Evolutionary conservation across 2,888 invertebrate species (phyloP).

Genomic region (Phrixothrix hirtus): DNA sequence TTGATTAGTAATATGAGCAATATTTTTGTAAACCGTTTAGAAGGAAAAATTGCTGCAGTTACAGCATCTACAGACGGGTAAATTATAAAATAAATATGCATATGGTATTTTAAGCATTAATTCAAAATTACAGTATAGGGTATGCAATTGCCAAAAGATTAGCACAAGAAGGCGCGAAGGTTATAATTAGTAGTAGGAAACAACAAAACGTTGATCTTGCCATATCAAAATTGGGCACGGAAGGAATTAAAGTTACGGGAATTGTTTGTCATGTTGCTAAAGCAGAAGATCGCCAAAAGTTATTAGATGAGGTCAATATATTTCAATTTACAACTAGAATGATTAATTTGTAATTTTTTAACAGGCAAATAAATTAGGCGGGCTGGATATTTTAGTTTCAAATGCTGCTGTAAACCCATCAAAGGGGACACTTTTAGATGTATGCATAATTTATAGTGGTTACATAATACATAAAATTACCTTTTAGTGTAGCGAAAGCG

Average conservation of each 20-base stretch:
- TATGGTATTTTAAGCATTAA: no score
- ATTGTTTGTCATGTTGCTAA: constrained; percentile 90
- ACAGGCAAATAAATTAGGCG: constrained; percentile 79
- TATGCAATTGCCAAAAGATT: constrained; percentile 86
- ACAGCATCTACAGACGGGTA: constrained; percentile 89
- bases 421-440: constrained; percentile 75
- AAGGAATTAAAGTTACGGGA: constrained; percentile 76
- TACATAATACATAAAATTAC: no score
- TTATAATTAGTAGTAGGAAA: constrained; percentile 90
- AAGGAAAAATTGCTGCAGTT: constrained; percentile 82
- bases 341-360: constrained; percentile 37
- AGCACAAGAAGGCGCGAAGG: constrained; percentile 87
- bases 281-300: constrained; percentile 73
- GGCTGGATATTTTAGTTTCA: constrained; percentile 91
- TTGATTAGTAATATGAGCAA: constrained; percentile 5
- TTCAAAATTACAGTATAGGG: constrained; percentile 71
- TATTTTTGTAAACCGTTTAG: constrained; percentile 54
- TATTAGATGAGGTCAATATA: constrained; percentile 66
- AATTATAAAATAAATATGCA: no score
- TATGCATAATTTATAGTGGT: no score
- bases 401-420: constrained; percentile 90
- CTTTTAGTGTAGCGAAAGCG: constrained; percentile 71
- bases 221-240: constrained; percentile 68
- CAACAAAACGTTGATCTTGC: constrained; percentile 82
- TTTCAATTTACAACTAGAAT: no score